These are phyloP conservation scores for Gadus chalcogrammus DNA, from an alignment of 2,113 vertebrate genomes.

Conservation along the genomic window DNA sequence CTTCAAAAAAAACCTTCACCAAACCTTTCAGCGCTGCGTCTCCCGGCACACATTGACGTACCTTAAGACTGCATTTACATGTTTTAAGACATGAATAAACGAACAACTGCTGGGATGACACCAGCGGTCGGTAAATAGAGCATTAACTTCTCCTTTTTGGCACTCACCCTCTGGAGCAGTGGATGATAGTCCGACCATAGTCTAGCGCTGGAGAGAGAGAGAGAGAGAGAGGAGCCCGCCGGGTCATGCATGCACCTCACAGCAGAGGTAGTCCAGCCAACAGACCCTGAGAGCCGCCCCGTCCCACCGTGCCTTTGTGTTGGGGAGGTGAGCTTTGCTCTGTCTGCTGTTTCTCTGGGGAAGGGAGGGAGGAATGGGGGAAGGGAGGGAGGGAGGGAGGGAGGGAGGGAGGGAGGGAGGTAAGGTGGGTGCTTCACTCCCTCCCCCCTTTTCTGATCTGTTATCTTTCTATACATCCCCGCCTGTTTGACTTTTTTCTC, in stretches of 20 bases:
- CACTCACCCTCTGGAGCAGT: constrained; percentile 57
- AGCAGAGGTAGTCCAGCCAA: constrained; percentile 38
- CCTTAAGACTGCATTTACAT: no score
- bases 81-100: no score
- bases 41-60: no score
- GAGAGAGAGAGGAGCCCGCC: neutral
- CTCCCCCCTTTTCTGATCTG: constrained; percentile 57
- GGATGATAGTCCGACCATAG: constrained; percentile 67
- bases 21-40: no score
- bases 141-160: neutral
- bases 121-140: neutral
- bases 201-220: constrained; percentile 12
- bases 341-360: constrained; percentile 21
- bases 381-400: neutral
- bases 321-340: constrained; percentile 31
- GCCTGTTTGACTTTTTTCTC: neutral
- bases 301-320: constrained; percentile 38
- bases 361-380: neutral
- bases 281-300: constrained; percentile 21
- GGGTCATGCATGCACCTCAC: constrained; percentile 32
- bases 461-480: constrained; percentile 54
- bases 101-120: no score
- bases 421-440: constrained; percentile 23
- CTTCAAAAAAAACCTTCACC: no score
- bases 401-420: neutral